Base-by-base conservation (phyloP, 2,113 vertebrate species). In the Myrmophylax atrothorax region DNA sequence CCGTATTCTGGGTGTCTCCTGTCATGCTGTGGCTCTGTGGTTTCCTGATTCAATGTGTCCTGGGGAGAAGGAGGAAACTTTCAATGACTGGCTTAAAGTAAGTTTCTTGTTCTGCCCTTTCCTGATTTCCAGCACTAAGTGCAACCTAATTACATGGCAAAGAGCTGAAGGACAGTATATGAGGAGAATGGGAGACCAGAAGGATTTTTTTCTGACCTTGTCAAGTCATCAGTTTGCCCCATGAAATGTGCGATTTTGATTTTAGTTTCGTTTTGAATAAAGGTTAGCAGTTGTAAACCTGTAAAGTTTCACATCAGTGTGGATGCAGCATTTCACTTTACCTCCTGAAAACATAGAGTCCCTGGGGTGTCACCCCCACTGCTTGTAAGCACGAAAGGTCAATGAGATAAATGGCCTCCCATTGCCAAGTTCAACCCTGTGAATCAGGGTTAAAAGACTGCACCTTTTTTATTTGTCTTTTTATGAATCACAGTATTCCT, bases 401-500 rank as follows among this genome's bases (percentile, higher is more conserved):
- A 79, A n/a, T 24, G 53, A 76, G 78, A 64, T 75, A 81, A 92
- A 70, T 75, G 55, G 52, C 62, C 58, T 84, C 66, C 74, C 3
- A 3, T 72, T 78, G 84, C 66, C 8, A 8, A 64, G 49, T 44
- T 42, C 15, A 42, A 42, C 40, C 40, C 40, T 91, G 81, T 37
- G 91, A 94, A 92, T 69, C 52, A 29, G 56, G 38, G 38, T 89
- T 78, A 49, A 79, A 94, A 84, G 73, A 10, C 29, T 72, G 77
- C 1, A 7, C 33, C 46, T 84, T 63, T 81, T 84, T 78, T 40
- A 49, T 78, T 92, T 82, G 49, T 40, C 58, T 89, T 63, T 89
- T 64, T 53, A 60, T 94, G 93, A 92, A 78, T 93, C 84, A 82
- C 66, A 49, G 8, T 82, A 60, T 78, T 84, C 60, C 37, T 72